Evolutionary conservation across 2,113 vertebrate genomes (phyloP).

Genomic region (Tragelaphus scriptus): DNA sequence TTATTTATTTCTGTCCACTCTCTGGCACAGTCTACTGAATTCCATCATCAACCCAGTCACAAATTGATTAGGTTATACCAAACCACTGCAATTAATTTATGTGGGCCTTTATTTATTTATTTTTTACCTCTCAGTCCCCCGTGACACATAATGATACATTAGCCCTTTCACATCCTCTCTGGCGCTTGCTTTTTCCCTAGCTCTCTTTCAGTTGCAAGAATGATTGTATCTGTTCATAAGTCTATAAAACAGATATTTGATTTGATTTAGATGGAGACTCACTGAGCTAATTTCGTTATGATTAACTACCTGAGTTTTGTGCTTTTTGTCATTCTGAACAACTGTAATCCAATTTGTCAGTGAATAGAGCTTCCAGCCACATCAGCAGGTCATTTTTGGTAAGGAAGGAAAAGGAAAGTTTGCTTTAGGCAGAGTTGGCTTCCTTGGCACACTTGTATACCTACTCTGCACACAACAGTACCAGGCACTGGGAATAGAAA

Average conservation of each 20-base stretch:
- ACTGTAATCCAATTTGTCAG: not conserved
- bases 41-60: constrained; percentile 4
- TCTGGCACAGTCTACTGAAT: constrained; percentile 52
- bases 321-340: constrained; percentile 20
- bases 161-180: not conserved
- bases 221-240: constrained; percentile 26
- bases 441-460: not conserved
- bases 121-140: not conserved
- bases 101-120: constrained; percentile 14
- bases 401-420: not conserved
- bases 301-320: constrained; percentile 45
- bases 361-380: not conserved
- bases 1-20: constrained; percentile 41
- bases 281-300: constrained; percentile 55
- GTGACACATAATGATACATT: not conserved
- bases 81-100: constrained; percentile 47
- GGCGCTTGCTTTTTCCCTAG: not conserved
- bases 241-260: constrained; percentile 51
- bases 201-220: not conserved
- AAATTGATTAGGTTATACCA: constrained; percentile 62
- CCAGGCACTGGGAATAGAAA: not conserved
- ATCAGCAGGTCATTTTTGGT: not conserved
- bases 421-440: not conserved
- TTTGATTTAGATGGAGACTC: constrained; percentile 61
- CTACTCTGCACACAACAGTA: not conserved